Conservation (phyloP, 1,140 invertebrate species). For the Penaeus japonicus region DNA sequence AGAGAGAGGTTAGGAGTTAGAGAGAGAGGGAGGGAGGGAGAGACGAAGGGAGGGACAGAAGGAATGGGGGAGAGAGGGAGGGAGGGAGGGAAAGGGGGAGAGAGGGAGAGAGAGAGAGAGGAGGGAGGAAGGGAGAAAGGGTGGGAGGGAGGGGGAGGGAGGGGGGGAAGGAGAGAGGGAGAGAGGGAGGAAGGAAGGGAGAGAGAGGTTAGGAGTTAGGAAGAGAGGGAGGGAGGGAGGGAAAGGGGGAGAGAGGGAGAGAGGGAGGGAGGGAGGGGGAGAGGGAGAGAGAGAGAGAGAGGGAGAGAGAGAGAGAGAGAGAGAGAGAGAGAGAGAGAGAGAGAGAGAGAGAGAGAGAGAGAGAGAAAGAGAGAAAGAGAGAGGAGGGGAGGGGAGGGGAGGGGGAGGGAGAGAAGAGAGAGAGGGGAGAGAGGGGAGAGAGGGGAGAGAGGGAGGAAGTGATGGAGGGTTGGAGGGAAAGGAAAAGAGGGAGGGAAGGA, state of each 20-base stretch:
- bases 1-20: no score
- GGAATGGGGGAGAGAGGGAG: not conserved
- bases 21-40: not conserved
- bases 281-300: no score
- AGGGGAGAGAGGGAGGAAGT: no score
- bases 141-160: not conserved
- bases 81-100: not conserved
- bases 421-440: no score
- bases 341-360: slow-evolving; percentile 23
- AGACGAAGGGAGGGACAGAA: not conserved
- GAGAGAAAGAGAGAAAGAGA: not conserved
- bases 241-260: not conserved
- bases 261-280: not conserved
- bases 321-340: slow-evolving; percentile 1
- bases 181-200: not conserved
- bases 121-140: not conserved
- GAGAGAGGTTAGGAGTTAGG: not conserved
- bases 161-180: not conserved
- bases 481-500: no score
- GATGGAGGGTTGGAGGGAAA: not conserved
- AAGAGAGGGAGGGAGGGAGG: not conserved
- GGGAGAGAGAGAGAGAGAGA: not conserved
- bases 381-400: no score
- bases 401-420: no score
- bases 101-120: slow-evolving; percentile 14